Conservation (phyloP, 2,888 invertebrate genomes). For the Hemithea aestivaria region DNA sequence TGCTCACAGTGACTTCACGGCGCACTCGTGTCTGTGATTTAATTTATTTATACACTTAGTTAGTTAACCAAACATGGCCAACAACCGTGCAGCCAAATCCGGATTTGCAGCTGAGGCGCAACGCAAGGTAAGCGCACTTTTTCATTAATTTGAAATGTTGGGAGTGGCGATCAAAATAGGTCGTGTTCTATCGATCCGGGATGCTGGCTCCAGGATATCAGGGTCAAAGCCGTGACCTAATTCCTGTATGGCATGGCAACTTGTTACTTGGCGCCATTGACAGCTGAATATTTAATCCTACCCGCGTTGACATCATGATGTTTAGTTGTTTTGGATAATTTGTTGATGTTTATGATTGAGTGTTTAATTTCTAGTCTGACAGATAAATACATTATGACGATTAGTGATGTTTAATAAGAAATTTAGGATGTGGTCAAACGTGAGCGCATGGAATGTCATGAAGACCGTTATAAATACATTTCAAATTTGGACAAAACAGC, state of each 20-base stretch:
- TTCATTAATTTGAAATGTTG: constrained; percentile 13
- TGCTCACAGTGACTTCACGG: constrained; percentile 65
- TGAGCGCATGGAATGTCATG: too few relatives aligned
- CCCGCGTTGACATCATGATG: constrained; percentile 5
- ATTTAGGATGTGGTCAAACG: too few relatives aligned
- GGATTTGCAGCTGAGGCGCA: constrained; percentile 98
- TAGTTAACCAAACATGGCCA: constrained; percentile 82
- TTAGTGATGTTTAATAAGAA: too few relatives aligned
- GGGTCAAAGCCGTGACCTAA: constrained; percentile 68
- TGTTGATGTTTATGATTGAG: constrained; percentile 8
- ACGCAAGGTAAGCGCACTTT: constrained; percentile 86
- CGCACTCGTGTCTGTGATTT: constrained; percentile 67
- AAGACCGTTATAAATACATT: too few relatives aligned
- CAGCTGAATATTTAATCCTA: neutral
- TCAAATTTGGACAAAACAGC: too few relatives aligned
- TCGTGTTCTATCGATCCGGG: constrained; percentile 59
- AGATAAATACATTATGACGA: neutral
- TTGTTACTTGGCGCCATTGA: constrained; percentile 18
- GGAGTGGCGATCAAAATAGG: constrained; percentile 38
- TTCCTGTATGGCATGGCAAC: constrained; percentile 31
- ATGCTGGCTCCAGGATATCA: constrained; percentile 69
- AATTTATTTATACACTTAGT: constrained; percentile 50
- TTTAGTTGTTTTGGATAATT: constrained; percentile 9
- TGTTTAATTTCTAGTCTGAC: neutral
- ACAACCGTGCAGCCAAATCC: constrained; percentile 91